Evolutionary conservation across 2,888 invertebrate genomes (phyloP).

Genomic region (Lochmaea capreae): DNA sequence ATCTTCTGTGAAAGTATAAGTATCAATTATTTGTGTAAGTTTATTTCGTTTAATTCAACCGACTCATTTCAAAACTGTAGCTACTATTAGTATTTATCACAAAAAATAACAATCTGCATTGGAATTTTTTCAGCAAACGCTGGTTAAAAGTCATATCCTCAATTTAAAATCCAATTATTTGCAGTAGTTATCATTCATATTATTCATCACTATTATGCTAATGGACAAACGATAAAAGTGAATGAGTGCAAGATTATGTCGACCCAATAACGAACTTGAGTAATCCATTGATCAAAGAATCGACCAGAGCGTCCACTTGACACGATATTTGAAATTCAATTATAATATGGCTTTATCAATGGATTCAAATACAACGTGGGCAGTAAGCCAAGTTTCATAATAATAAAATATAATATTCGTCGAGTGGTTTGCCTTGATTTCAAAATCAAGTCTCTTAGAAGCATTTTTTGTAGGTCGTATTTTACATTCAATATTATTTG

Average conservation of each 20-base stretch:
- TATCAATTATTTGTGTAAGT: too few species aligned
- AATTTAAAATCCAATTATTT: slow-evolving; percentile 16
- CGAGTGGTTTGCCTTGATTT: slow-evolving; percentile 26
- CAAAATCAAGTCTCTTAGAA: slow-evolving; percentile 5
- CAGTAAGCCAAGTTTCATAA: slow-evolving; percentile 48
- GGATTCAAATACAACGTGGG: slow-evolving; percentile 54
- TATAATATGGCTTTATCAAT: slow-evolving; percentile 61
- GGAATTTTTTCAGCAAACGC: slow-evolving; percentile 1
- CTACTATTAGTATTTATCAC: too few species aligned
- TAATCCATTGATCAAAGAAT: slow-evolving; percentile 60
- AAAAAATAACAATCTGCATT: background rate
- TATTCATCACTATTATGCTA: slow-evolving; percentile 9
- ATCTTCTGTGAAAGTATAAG: too few species aligned
- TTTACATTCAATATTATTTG: slow-evolving; percentile 15
- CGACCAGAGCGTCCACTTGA: slow-evolving; percentile 58
- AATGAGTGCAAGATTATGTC: slow-evolving; percentile 41
- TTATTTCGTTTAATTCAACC: too few species aligned
- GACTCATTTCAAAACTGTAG: too few species aligned
- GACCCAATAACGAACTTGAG: slow-evolving; percentile 47
- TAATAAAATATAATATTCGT: slow-evolving; percentile 42
- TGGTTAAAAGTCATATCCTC: background rate
- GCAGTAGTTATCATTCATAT: slow-evolving; percentile 7
- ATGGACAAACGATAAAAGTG: slow-evolving; percentile 30
- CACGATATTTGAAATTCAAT: slow-evolving; percentile 50
- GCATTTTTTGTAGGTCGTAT: slow-evolving; percentile 30